Conservation (phyloP, 1,140 invertebrate species). For the Philaenus spumarius region DNA sequence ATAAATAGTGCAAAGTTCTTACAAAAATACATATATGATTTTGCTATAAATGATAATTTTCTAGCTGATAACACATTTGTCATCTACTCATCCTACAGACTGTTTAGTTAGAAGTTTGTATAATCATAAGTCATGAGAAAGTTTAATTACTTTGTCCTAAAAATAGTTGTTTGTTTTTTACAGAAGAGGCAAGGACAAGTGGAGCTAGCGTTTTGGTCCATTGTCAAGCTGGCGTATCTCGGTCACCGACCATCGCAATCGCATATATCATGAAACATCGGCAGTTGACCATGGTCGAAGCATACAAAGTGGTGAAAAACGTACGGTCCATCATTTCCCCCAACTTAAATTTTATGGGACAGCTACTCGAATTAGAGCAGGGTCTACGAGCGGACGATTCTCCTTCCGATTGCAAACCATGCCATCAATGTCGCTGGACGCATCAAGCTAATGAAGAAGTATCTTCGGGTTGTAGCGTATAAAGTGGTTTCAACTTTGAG, state of each 20-base stretch:
- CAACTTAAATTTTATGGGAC: conserved; percentile 96
- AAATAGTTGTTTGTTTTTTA: too few species aligned
- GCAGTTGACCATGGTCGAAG: conserved; percentile 77
- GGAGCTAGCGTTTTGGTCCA: conserved; percentile 82
- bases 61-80: too few species aligned
- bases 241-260: conserved; percentile 90
- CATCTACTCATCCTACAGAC: too few species aligned
- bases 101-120: too few species aligned
- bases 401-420: conserved; percentile 37
- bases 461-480: conserved; percentile 48
- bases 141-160: too few species aligned
- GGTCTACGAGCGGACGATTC: conserved; percentile 44
- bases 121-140: too few species aligned
- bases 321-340: conserved; percentile 88
- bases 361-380: conserved; percentile 83
- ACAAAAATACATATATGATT: too few species aligned
- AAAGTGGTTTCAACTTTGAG: not conserved
- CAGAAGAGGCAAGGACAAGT: conserved; percentile 76
- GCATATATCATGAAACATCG: conserved; percentile 92
- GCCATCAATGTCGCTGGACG: conserved; percentile 48
- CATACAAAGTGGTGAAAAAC: conserved; percentile 81
- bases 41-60: too few species aligned
- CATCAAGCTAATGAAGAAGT: conserved; percentile 46
- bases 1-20: too few species aligned
- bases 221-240: conserved; percentile 91